These are phyloP conservation scores for Chloroceryle amazona DNA, from an alignment of 2,797 vertebrate species.

Conservation along the genomic window DNA sequence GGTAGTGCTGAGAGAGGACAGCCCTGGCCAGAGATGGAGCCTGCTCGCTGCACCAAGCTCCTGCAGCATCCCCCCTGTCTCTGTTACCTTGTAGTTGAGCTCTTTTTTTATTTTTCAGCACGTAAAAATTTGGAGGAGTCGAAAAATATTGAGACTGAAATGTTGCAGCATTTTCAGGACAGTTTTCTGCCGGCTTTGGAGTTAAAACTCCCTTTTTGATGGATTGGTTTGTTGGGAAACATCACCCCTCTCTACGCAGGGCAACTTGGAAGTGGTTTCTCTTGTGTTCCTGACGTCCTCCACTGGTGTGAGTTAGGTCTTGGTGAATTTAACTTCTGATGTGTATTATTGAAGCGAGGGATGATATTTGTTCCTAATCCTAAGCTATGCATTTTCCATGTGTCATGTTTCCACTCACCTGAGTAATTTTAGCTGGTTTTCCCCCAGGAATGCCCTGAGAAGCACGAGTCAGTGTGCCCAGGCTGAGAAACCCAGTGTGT, in stretches of 20 bases:
- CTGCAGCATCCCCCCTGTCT: background rate
- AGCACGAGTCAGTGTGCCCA: background rate
- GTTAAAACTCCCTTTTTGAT: background rate
- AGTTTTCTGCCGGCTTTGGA: background rate
- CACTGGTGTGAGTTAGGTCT: background rate
- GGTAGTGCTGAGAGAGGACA: background rate
- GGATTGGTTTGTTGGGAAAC: background rate
- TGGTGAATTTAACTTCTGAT: background rate
- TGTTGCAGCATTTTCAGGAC: background rate
- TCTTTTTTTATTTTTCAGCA: rapidly evolving
- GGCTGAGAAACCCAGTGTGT: background rate
- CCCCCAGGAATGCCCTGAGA: background rate
- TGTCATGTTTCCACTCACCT: background rate
- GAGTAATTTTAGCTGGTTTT: background rate
- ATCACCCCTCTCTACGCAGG: background rate
- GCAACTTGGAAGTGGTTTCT: background rate
- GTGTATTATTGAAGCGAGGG: background rate
- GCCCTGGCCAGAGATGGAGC: background rate
- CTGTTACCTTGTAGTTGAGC: background rate
- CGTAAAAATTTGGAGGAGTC: background rate
- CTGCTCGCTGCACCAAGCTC: background rate
- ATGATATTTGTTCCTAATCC: background rate
- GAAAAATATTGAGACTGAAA: background rate
- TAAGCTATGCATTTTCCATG: background rate
- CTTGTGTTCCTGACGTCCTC: background rate